Percentiles rank a stretch among this genome's conserved stretches.
Conservation (phyloP, 2,888 invertebrate genomes). For the Pinctada fucata region DNA sequence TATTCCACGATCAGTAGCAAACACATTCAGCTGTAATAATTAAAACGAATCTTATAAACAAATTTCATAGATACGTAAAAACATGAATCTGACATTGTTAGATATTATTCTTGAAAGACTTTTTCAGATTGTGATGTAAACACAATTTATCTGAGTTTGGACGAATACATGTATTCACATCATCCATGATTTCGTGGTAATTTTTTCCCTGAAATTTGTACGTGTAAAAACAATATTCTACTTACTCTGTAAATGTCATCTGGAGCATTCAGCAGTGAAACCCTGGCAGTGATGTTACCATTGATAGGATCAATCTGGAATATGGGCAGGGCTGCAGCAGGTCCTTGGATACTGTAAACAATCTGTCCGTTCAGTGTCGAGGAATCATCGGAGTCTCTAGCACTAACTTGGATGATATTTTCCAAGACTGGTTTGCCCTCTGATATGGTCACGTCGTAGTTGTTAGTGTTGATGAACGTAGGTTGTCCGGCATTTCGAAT, state of each 20-base stretch:
- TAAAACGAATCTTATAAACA: neutral
- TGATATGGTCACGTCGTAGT: constrained; percentile 52
- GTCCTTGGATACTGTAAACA: constrained; percentile 56
- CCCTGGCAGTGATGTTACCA: constrained; percentile 80
- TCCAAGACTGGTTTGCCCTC: constrained; percentile 54
- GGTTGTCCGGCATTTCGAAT: constrained; percentile 63
- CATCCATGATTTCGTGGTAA: neutral
- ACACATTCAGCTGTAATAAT: constrained; percentile 50
- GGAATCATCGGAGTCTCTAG: constrained; percentile 49
- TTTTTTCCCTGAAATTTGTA: neutral
- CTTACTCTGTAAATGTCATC: constrained; percentile 56
- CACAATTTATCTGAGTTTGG: too few species aligned
- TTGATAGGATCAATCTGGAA: constrained; percentile 89
- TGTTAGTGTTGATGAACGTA: constrained; percentile 43
- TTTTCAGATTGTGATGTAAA: too few species aligned
- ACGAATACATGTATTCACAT: too few species aligned
- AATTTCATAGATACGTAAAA: too few species aligned
- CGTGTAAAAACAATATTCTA: neutral
- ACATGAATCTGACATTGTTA: too few species aligned
- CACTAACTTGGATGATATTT: constrained; percentile 48
- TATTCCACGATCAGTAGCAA: constrained; percentile 55
- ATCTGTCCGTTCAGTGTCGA: constrained; percentile 60
- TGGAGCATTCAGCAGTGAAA: constrained; percentile 56
- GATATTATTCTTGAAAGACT: too few species aligned
- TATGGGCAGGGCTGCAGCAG: constrained; percentile 80